Conservation (phyloP, 2,113 vertebrate genomes). For the Alces alces region DNA sequence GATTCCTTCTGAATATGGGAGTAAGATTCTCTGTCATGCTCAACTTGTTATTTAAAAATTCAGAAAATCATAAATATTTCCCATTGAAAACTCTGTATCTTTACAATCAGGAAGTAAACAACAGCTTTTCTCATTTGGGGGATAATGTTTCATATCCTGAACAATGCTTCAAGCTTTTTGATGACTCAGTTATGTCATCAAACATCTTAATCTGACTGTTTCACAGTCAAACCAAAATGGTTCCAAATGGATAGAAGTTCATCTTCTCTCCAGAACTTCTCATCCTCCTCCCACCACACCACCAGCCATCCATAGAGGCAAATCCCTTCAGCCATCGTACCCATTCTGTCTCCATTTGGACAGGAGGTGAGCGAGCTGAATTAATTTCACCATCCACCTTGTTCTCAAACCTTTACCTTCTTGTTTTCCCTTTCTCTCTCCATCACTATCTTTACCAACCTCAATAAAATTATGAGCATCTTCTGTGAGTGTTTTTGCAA, state of each 20-base stretch:
- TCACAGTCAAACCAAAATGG: neutral
- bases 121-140: neutral
- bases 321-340: neutral
- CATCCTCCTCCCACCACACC: neutral
- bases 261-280: neutral
- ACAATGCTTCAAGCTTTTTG: neutral
- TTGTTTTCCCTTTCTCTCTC: neutral
- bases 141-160: neutral
- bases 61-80: neutral
- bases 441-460: neutral
- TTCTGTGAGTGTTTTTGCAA: neutral
- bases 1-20: neutral
- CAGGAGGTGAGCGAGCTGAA: neutral
- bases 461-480: neutral
- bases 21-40: neutral
- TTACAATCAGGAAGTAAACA: neutral
- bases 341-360: neutral
- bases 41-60: neutral
- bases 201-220: neutral
- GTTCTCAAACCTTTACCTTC: neutral
- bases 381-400: neutral
- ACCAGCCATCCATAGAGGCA: neutral
- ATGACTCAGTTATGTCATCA: neutral
- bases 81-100: neutral
- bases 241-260: neutral